A percentile compares a stretch with the other conserved stretches of the same genome.
phyloP scores from a whole-genome alignment of 2,113 vertebrate species.

The Chunga burmeisteri region DNA sequence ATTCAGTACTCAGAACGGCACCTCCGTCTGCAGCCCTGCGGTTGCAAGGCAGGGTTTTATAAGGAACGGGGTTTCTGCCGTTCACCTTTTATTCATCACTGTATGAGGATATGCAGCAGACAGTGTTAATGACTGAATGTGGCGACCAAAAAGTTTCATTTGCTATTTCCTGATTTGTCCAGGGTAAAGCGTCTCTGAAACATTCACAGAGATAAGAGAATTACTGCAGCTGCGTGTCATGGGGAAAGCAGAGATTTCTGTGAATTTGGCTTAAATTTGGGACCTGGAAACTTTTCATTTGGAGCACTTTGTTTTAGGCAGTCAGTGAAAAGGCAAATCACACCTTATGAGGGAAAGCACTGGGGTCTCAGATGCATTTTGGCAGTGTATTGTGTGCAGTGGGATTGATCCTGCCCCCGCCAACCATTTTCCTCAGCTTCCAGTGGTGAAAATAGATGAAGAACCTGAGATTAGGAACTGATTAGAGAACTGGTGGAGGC shows the following conservation, averaged over 20 bases:
- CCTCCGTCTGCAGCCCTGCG: not conserved
- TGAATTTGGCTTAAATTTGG: not conserved
- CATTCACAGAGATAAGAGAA: conserved; percentile 1
- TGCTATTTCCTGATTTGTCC: not conserved
- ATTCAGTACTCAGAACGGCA: not conserved
- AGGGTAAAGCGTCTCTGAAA: not conserved
- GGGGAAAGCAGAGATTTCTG: not conserved
- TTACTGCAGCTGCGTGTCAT: not conserved
- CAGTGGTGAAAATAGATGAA: not conserved
- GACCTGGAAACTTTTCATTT: not conserved
- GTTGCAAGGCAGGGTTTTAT: not conserved
- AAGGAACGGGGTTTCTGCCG: not conserved
- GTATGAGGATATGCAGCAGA: not conserved
- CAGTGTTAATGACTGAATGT: not conserved
- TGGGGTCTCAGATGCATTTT: accelerated
- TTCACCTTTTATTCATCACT: not conserved
- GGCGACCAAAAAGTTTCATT: not conserved
- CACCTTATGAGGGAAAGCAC: not conserved
- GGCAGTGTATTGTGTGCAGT: not conserved
- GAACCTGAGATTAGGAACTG: not conserved
- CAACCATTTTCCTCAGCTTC: not conserved
- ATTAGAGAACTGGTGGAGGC: not conserved
- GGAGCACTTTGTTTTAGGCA: not conserved
- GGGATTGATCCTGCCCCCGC: not conserved
- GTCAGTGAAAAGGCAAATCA: not conserved